Evolutionary conservation across 92 coral and sea anemone genomes (phyloP), one percentile per base, ranked within the genome.

Genomic region (Paramuricea clavata): DNA sequence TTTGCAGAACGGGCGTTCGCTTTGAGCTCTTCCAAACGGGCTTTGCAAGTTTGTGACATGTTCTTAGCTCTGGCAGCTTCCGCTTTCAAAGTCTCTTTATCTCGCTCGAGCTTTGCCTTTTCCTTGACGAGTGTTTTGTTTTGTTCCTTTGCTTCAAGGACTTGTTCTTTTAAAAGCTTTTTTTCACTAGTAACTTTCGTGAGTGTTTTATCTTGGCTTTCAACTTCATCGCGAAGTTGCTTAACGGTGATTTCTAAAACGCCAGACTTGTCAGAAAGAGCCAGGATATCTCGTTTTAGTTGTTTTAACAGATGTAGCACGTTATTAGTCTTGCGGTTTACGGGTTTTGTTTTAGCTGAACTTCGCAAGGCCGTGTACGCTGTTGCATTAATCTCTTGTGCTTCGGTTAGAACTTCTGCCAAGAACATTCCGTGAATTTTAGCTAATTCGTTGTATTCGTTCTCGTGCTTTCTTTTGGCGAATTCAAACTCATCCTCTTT

Each of bases 1-100:
- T 60, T 57, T 2, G 62, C 62, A 1, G 44, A 52, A 19, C 83
- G 83, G 0, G 32, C 36, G 15, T 17, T 52, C 32, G 83, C 83
- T 78, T 78, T 78, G 22, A 78, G 27, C 31, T 78, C 83, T 12
- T 78, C 83, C 69, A 78, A 11, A 35, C 83, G 83, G 30, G 69
- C 62, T 57, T 78, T 78, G 25, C 50, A 78, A 2, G 68, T 49
- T 26, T 36, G 68, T 7, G 83, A 30, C 44, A 33, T 23, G 69
- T 57, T 78, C 32, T 78, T 78, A 0, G 83, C 83, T 1, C 36
- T 33, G 26, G 33, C 50, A 12, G 69, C 60, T 57, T 78, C 83
- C 13, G 34, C 23, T 78, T 56, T 78, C 28, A 78, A 60, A 3
- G 49, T 31, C 12, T 54, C 69, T 30, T 49, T 57, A 8, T 78